Evolutionary conservation across 2,888 invertebrate genomes (phyloP).

Genomic region (Lumbricus terrestris): DNA sequence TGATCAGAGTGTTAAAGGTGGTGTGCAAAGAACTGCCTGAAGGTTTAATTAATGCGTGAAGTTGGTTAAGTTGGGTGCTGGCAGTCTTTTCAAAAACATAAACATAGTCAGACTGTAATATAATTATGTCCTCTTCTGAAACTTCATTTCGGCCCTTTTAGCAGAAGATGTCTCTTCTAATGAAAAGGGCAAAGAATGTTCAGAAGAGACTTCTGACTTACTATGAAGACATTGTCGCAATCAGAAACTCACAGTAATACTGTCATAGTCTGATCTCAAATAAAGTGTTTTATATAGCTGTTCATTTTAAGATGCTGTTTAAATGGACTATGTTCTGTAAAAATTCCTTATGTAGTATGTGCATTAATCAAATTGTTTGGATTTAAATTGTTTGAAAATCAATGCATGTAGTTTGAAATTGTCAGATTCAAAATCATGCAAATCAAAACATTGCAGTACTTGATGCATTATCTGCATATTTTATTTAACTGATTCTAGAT

Average conservation of each 20-base stretch:
- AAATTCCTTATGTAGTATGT: neutral
- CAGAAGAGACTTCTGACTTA: neutral
- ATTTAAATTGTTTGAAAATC: neutral
- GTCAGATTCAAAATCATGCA: too few relatives aligned
- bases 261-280: constrained; percentile 3
- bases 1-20: neutral
- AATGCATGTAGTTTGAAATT: neutral
- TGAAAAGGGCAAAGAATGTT: neutral
- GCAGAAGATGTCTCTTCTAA: neutral
- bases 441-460: neutral
- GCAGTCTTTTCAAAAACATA: neutral
- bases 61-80: neutral
- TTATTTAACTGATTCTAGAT: neutral
- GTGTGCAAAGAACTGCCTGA: neutral
- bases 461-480: neutral
- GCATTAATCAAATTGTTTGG: neutral
- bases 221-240: neutral
- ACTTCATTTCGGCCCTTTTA: neutral
- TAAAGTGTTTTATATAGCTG: neutral
- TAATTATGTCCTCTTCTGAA: neutral
- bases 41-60: neutral
- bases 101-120: neutral
- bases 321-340: neutral
- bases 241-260: neutral
- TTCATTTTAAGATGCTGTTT: neutral